These are phyloP conservation scores for Clarias pachynema DNA, from an alignment of 2,797 vertebrate species.

Conservation along the genomic window DNA sequence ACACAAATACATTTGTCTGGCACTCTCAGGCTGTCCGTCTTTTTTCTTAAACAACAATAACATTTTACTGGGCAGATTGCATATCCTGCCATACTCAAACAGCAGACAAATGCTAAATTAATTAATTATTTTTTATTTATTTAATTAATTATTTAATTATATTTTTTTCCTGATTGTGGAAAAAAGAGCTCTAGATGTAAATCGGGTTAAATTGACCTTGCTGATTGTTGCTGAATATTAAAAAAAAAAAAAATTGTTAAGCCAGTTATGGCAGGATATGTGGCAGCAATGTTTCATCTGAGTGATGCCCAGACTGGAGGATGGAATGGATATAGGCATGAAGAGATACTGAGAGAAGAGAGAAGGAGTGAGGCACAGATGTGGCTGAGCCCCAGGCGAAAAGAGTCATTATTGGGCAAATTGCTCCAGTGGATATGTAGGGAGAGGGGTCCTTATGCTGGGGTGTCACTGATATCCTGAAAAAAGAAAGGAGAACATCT, in stretches of 20 bases:
- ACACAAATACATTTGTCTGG: neutral
- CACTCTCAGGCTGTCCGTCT: neutral
- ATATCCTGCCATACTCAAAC: neutral
- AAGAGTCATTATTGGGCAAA: constrained; percentile 82
- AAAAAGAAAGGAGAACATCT: constrained; percentile 72
- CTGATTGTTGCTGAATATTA: constrained; percentile 11
- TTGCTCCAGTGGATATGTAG: constrained; percentile 67
- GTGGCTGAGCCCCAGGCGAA: constrained; percentile 75
- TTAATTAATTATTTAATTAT: no score
- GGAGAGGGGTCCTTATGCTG: constrained; percentile 58
- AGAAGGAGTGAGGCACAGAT: constrained; percentile 68
- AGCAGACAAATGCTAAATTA: neutral
- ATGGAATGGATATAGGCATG: constrained; percentile 26
- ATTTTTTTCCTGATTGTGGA: neutral
- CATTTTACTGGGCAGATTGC: neutral
- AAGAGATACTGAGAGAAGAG: constrained; percentile 36
- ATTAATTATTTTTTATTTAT: no score
- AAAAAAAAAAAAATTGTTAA: constrained; percentile 5
- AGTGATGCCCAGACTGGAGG: constrained; percentile 35
- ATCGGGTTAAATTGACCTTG: neutral
- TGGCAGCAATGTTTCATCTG: constrained; percentile 30
- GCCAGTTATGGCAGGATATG: constrained; percentile 54
- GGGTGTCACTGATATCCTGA: constrained; percentile 53
- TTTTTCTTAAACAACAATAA: neutral
- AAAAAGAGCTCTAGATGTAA: neutral